Conservation (phyloP, 2,113 vertebrate genomes). For the Leptosomus discolor region DNA sequence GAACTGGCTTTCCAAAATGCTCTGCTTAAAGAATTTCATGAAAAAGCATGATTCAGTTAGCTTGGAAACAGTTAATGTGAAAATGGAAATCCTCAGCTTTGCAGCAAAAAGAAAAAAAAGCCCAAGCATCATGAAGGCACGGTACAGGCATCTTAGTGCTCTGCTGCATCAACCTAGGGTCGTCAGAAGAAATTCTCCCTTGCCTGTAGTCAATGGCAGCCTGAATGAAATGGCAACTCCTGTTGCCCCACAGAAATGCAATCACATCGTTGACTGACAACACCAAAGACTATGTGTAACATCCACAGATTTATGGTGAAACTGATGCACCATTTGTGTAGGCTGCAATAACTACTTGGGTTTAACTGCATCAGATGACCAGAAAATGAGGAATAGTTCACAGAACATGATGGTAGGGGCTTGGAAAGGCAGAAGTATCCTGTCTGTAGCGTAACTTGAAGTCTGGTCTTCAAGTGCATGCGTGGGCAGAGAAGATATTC, state of each 20-base stretch:
- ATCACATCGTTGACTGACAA: background rate
- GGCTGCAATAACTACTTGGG: background rate
- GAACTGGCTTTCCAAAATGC: background rate
- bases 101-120: background rate
- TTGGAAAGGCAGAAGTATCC: background rate
- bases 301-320: background rate
- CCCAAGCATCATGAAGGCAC: background rate
- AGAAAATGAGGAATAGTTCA: conserved; percentile 7
- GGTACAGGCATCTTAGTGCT: background rate
- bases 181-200: background rate
- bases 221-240: background rate
- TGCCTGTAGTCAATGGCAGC: background rate
- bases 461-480: background rate
- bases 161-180: background rate
- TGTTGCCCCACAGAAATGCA: background rate
- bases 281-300: background rate
- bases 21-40: background rate
- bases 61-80: background rate
- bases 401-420: background rate
- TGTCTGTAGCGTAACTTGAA: background rate
- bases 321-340: background rate
- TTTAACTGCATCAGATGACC: conserved; percentile 20
- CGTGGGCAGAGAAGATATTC: background rate
- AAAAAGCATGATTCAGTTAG: background rate
- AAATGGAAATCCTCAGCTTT: background rate